These are phyloP conservation scores for Pachydiplax longipennis DNA, from an alignment of 2,888 invertebrate species.

Conservation along the genomic window DNA sequence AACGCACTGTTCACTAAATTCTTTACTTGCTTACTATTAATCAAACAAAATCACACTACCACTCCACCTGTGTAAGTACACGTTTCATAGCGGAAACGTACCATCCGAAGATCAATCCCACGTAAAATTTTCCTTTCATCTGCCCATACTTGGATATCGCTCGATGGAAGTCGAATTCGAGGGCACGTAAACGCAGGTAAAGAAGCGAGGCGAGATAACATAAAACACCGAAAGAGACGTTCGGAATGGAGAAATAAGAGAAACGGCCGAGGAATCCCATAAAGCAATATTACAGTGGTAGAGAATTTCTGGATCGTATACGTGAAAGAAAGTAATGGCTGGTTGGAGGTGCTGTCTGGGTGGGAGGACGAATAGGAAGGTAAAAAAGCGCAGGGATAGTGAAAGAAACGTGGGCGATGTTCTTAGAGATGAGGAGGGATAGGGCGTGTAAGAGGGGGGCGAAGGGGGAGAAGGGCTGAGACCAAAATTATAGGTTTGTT, in stretches of 20 bases:
- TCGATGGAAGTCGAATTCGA: no score
- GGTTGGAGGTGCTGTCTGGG: neutral
- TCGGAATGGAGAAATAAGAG: neutral
- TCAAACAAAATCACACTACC: no score
- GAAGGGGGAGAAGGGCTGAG: neutral
- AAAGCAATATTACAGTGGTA: neutral
- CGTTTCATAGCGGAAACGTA: no score
- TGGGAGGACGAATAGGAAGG: neutral
- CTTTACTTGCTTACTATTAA: no score
- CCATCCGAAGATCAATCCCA: no score
- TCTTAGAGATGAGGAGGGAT: neutral
- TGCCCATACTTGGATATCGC: no score
- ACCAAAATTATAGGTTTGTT: neutral
- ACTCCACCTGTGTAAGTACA: no score
- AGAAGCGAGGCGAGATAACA: neutral
- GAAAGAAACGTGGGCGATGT: neutral
- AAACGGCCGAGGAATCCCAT: neutral
- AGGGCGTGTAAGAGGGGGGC: neutral
- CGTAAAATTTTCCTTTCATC: no score
- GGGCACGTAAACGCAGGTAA: neutral
- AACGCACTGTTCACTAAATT: no score
- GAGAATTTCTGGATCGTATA: neutral
- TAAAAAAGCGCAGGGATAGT: neutral
- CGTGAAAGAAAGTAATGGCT: neutral
- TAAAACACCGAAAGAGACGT: neutral